Percentiles rank a stretch among this genome's conserved stretches.
Evolutionary conservation across 2,113 vertebrate genomes (phyloP).

Genomic region (Hippolais icterina): DNA sequence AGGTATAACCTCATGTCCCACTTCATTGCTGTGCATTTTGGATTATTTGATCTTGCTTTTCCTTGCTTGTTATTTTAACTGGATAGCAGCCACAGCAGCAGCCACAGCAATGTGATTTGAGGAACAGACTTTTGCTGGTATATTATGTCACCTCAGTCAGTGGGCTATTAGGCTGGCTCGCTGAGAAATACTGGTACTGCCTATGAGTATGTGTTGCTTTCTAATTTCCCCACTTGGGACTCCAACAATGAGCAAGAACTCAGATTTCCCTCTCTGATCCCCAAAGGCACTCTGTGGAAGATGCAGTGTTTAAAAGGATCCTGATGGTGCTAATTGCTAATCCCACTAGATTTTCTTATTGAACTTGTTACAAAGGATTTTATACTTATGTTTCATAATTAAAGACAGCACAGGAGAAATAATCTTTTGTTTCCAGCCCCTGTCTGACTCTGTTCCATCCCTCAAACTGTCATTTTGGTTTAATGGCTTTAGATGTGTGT

Average conservation of each 20-base stretch:
- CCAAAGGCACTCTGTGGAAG: background rate
- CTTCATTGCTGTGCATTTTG: background rate
- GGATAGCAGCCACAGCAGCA: background rate
- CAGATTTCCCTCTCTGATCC: background rate
- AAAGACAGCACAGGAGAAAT: background rate
- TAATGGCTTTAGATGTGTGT: conserved; percentile 11
- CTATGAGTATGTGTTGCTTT: background rate
- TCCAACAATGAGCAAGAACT: background rate
- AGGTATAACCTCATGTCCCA: background rate
- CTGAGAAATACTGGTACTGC: background rate
- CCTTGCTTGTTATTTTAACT: background rate
- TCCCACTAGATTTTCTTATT: background rate
- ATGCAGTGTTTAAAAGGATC: background rate
- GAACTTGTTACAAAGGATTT: background rate
- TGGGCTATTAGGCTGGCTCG: background rate
- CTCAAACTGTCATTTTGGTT: background rate
- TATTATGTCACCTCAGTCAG: background rate
- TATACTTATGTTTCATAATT: background rate
- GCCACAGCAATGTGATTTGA: background rate
- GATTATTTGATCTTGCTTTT: background rate
- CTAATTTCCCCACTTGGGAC: background rate
- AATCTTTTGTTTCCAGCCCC: background rate
- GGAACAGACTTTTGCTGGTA: background rate
- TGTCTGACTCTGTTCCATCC: background rate
- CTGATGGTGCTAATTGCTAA: background rate